Evolutionary conservation across 37 sponge, comb jelly and placozoan species (phyloP).

Genomic region (Geodia barretti): DNA sequence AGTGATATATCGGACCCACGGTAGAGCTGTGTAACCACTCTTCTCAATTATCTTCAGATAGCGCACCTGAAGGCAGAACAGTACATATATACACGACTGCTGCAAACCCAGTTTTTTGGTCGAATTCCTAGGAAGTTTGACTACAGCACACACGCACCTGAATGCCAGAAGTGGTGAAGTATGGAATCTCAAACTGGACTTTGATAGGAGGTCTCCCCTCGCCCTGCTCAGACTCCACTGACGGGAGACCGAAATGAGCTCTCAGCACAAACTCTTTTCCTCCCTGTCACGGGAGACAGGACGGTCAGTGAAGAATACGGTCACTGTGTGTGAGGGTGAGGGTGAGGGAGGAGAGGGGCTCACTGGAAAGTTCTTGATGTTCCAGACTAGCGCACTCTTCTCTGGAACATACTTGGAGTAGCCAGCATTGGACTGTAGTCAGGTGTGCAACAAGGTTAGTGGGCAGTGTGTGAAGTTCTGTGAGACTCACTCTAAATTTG

Average conservation of each 20-base stretch:
- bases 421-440: conserved; percentile 61
- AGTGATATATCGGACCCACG: conserved; percentile 99
- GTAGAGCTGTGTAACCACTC: conserved; percentile 98
- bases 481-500: conserved; percentile 71
- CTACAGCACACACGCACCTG: conserved; percentile 61
- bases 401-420: conserved; percentile 92
- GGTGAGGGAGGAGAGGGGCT: conserved; percentile 3
- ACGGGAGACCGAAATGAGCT: conserved; percentile 97
- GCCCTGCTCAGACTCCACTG: conserved; percentile 89
- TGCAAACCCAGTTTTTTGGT: not conserved
- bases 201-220: conserved; percentile 95
- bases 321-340: conserved; percentile 10
- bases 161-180: conserved; percentile 98
- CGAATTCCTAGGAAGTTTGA: not conserved
- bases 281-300: conserved; percentile 83
- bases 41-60: conserved; percentile 99
- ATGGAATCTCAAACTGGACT: conserved; percentile 98
- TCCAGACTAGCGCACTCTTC: conserved; percentile 86
- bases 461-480: not conserved
- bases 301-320: not conserved
- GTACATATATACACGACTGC: not conserved
- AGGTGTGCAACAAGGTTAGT: not conserved
- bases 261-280: conserved; percentile 91
- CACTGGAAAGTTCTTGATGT: conserved; percentile 93
- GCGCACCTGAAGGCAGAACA: conserved; percentile 63